Evolutionary conservation across 2,888 invertebrate species (phyloP), one percentile per base, ranked within the genome.

Genomic region (Gnatocerus cornutus): DNA sequence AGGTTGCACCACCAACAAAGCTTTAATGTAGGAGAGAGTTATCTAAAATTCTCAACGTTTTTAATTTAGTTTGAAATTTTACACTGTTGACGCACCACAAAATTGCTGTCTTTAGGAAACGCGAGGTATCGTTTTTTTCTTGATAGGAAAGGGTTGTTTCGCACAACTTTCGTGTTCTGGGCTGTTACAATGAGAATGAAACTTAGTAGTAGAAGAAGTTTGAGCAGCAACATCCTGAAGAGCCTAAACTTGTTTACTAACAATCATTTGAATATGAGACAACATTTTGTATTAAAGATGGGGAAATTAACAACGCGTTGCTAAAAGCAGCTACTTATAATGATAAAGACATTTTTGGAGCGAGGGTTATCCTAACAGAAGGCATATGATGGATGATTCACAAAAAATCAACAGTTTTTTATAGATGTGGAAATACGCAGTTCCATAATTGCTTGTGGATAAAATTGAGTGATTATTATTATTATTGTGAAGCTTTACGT

Each of bases 11-110:
- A 87, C 80, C 83, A 89, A 85, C 43, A 91, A 83, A 0, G 89
- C 85, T 80, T 90, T 90, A 9, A 90, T 82, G 0, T 87, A 77
- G 0, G 89, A 88, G 58, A 89, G 72, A 3, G 90, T 89, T n/a
- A 89, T 73, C 90, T 91, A 78, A 0, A 83, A 83, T 5, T 33
- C 16, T n/a, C 39, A 14, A 41, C 4, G 5, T 16, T 39, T 56
- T 56, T 10, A 29, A 3, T 12, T 12, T 41, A 12, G n/a, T 12
- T 12, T 12, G 48, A 48, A 59, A 46, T 41, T 29, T 29, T 37
- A 33, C 6, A 48, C 21, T 4, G 29, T 30, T 27, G 3, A 79
- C 81, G 77, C 75, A 84, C 83, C 55, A 81, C 80, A 72, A 84
- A 80, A 75, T 82, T 83, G 45, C 86, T 87, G 43, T 87, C 87